phyloP scores from a whole-genome alignment of 2,888 invertebrate species.

The Hypselothyrea guttata region DNA sequence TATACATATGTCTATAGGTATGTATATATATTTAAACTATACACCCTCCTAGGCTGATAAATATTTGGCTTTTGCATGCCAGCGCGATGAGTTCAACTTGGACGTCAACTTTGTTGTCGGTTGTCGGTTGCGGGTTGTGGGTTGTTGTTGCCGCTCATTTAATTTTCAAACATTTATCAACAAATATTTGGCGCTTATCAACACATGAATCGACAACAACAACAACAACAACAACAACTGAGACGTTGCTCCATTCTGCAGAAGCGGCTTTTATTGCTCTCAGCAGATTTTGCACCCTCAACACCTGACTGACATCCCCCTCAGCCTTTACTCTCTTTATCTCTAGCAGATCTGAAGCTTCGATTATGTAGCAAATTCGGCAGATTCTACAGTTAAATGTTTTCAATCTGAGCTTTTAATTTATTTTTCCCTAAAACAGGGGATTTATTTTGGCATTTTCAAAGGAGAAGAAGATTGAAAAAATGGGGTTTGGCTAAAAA shows the following conservation, averaged over 20 bases:
- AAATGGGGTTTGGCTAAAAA: no score
- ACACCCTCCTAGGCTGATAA: slow-evolving; percentile 52
- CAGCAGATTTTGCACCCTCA: slow-evolving; percentile 26
- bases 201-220: slow-evolving; percentile 21
- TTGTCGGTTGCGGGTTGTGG: slow-evolving; percentile 13
- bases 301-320: slow-evolving; percentile 21
- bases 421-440: no score
- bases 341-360: neutral
- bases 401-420: no score
- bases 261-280: neutral
- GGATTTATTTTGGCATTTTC: no score
- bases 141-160: slow-evolving; percentile 67
- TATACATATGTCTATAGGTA: slow-evolving; percentile 1
- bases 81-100: slow-evolving; percentile 69
- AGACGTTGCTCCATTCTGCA: slow-evolving; percentile 14
- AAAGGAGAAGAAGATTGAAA: no score
- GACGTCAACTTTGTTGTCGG: slow-evolving; percentile 30
- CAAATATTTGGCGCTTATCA: slow-evolving; percentile 77
- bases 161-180: slow-evolving; percentile 77
- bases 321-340: neutral
- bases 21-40: slow-evolving; percentile 1
- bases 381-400: slow-evolving; percentile 12
- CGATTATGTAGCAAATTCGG: slow-evolving; percentile 47
- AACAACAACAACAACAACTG: slow-evolving; percentile 7
- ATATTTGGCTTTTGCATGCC: slow-evolving; percentile 75